These are phyloP conservation scores for Drosophila leontia DNA, from an alignment of 1,140 invertebrate species.

Conservation along the genomic window DNA sequence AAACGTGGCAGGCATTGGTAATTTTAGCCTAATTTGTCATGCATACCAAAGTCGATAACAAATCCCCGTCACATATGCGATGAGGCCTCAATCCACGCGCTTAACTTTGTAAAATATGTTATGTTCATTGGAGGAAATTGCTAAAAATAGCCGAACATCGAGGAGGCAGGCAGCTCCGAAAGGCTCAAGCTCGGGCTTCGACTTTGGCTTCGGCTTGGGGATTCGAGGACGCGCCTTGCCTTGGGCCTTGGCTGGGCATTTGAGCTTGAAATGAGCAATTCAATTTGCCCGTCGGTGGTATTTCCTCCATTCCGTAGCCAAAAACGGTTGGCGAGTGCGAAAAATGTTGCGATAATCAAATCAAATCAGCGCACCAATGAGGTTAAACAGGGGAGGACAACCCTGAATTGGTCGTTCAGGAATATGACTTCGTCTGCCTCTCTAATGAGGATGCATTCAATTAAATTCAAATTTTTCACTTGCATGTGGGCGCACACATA, in stretches of 20 bases:
- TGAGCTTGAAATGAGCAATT: conserved; percentile 29
- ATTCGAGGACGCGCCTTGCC: not conserved
- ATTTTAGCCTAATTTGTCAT: conserved; percentile 12
- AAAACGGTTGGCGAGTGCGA: conserved; percentile 35
- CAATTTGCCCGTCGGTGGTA: conserved; percentile 24
- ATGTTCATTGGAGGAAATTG: conserved; percentile 19
- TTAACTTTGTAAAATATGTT: conserved; percentile 32
- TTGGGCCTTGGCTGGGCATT: conserved; percentile 16
- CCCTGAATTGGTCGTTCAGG: conserved; percentile 36
- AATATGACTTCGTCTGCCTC: conserved; percentile 33
- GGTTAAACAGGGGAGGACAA: conserved; percentile 40
- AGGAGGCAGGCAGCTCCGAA: not conserved
- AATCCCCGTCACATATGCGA: conserved; percentile 28
- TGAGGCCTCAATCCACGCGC: conserved; percentile 15
- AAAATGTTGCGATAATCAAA: conserved; percentile 46
- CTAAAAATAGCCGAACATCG: conserved; percentile 26
- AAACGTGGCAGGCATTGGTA: conserved; percentile 6
- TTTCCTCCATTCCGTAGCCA: conserved; percentile 23
- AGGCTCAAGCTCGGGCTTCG: not conserved
- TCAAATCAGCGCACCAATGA: conserved; percentile 47
- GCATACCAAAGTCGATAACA: conserved; percentile 12
- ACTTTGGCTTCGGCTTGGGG: not conserved
- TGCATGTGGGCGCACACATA: conserved; percentile 29
- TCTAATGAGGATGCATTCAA: conserved; percentile 53
- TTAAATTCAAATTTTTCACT: conserved; percentile 45